Base-by-base conservation (phyloP, 2,888 invertebrate species). In the Euphydryas editha region DNA sequence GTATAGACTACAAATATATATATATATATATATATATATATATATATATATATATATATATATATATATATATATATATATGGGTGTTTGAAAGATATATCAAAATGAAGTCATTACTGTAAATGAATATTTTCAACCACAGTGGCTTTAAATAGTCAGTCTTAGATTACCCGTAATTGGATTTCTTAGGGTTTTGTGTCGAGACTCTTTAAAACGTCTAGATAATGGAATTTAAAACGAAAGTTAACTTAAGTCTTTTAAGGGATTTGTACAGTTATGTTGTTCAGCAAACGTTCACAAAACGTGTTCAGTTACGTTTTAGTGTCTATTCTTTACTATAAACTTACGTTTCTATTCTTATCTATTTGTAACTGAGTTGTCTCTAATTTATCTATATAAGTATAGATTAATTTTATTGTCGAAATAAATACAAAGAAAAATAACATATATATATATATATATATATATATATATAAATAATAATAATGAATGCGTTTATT, bases 201-300 rank as follows among this genome's bases (percentile, higher is more conserved):
- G 51, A 59, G 54, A 11, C 30, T 11, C 20, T 55, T 49, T 51
- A 57, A 62, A 67, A 57, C 42, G 56, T 59, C 59, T 63, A 24
- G 49, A 15, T 63, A 67, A 67, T 67, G 58, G 59, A 67, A 67
- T 67, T 64, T 64, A 64, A 64, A 66, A 64, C 30, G 56, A 64
- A 67, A 64, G 47, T 56, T 20, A 1, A 42, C 64, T 30, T 30
- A 30, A 30, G 30, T 30, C 30, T 30, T 59, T 67, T 67, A 49
- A 64, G 49, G 49, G 67, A 64, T 68, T 67, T 67, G 64, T 57
- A 7, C 54, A 54, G 30, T 36, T 54, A 30, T 54, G 17, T 54
- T 54, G 54, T 54, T 30, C n/a, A 36, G n/a, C 36, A 54, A 64
- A 42, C 47, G 49, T n/a, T n/a, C n/a, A n/a, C n/a, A n/a, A n/a